A percentile compares a stretch with the other conserved stretches of the same genome.
These are phyloP conservation scores for Syngnathoides biaculeatus DNA, from an alignment of 2,113 vertebrate genomes.

Conservation along the genomic window DNA sequence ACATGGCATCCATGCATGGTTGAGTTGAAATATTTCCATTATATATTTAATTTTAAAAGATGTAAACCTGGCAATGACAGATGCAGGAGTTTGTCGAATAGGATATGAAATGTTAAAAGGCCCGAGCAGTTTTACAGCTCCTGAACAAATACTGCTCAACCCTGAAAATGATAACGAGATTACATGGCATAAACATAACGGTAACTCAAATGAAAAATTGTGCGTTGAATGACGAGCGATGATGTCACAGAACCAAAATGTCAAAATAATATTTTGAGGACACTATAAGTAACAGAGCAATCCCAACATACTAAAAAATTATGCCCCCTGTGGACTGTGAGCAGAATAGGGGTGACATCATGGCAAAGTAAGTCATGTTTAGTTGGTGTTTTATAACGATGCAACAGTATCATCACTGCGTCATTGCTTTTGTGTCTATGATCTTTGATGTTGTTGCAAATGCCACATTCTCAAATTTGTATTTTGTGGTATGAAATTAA, in stretches of 20 bases:
- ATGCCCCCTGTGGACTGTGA: not conserved
- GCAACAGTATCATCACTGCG: not conserved
- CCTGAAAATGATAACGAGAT: not conserved
- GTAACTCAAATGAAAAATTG: not conserved
- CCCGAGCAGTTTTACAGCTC: not conserved
- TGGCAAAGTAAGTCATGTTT: not conserved
- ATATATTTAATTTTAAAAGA: not conserved
- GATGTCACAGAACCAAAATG: not conserved
- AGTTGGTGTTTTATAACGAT: not conserved
- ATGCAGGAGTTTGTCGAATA: not conserved
- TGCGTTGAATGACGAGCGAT: not conserved
- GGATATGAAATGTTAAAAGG: not conserved
- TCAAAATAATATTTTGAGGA: not conserved
- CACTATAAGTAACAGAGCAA: not conserved
- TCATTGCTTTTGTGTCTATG: slow-evolving; percentile 4
- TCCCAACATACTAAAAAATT: not conserved
- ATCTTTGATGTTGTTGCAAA: not conserved
- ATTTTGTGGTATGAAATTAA: not conserved
- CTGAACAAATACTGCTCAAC: not conserved
- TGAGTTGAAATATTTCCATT: not conserved
- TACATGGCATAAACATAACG: not conserved
- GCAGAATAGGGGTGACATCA: not conserved
- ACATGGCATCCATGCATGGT: not conserved
- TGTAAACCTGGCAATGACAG: not conserved
- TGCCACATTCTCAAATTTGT: not conserved